Evolutionary conservation across 1,140 invertebrate species (phyloP).

Genomic region (Neodiprion virginianus): DNA sequence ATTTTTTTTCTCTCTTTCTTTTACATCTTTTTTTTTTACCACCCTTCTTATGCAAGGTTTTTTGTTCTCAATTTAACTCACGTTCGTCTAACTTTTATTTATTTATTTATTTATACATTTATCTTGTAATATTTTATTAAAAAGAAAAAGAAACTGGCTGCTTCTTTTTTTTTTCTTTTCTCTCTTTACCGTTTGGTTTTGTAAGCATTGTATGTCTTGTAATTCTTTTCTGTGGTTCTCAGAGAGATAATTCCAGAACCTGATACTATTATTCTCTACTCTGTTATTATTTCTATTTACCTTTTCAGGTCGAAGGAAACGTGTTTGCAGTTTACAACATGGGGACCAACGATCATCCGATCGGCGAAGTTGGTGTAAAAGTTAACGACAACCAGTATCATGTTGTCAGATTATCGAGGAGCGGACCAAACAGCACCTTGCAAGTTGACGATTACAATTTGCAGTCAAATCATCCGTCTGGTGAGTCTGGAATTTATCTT

Average conservation of each 20-base stretch:
- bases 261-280: no score
- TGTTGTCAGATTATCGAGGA: conserved; percentile 87
- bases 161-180: background rate
- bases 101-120: no score
- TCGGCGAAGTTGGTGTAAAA: conserved; percentile 87
- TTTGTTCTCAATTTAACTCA: background rate
- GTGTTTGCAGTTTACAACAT: conserved; percentile 94
- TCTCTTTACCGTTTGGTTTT: background rate
- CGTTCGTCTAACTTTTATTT: no score
- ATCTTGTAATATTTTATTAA: no score
- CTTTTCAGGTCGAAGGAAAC: conserved; percentile 85
- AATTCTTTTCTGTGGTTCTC: no score
- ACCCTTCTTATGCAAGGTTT: background rate
- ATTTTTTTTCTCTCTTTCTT: no score
- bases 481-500: conserved; percentile 57
- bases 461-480: conserved; percentile 79
- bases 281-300: background rate
- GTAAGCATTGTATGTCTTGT: background rate
- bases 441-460: conserved; percentile 92
- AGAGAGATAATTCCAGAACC: no score
- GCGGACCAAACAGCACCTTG: conserved; percentile 88
- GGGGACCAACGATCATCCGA: conserved; percentile 87
- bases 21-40: background rate
- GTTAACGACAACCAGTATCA: conserved; percentile 95
- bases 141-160: no score